These are phyloP conservation scores for Anthopleura sola DNA, from an alignment of 64 coral and sea anemone genomes.

Conservation along the genomic window DNA sequence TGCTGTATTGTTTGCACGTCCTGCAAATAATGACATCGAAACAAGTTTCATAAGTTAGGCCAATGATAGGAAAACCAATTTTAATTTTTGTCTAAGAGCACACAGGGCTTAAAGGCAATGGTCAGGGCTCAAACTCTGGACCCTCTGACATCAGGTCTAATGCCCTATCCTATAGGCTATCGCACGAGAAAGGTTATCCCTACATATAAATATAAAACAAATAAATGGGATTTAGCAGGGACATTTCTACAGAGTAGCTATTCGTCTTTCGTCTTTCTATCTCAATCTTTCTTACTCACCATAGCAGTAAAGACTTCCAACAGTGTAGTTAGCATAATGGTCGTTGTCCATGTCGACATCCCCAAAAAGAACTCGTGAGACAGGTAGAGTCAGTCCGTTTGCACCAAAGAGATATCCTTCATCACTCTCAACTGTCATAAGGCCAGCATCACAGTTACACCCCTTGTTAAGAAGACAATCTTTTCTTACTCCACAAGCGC, in stretches of 20 bases:
- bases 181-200: no score
- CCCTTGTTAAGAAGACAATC: slow-evolving; percentile 45
- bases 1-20: slow-evolving; percentile 41
- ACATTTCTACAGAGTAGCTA: no score
- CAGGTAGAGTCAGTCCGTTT: slow-evolving; percentile 52
- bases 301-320: slow-evolving; percentile 65
- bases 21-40: background rate
- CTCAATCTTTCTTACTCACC: slow-evolving; percentile 31
- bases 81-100: no score
- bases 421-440: slow-evolving; percentile 33
- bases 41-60: background rate
- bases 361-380: slow-evolving; percentile 58
- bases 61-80: no score
- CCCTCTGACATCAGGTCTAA: no score
- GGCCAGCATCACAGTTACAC: slow-evolving; percentile 82
- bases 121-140: no score
- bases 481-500: slow-evolving; percentile 59
- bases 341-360: slow-evolving; percentile 19
- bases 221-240: no score
- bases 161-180: no score
- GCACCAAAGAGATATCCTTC: slow-evolving; percentile 45
- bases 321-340: slow-evolving; percentile 70
- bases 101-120: no score
- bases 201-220: no score
- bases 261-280: no score